Base-by-base conservation (phyloP, 2,888 invertebrate species). In the Platynereis dumerilii region DNA sequence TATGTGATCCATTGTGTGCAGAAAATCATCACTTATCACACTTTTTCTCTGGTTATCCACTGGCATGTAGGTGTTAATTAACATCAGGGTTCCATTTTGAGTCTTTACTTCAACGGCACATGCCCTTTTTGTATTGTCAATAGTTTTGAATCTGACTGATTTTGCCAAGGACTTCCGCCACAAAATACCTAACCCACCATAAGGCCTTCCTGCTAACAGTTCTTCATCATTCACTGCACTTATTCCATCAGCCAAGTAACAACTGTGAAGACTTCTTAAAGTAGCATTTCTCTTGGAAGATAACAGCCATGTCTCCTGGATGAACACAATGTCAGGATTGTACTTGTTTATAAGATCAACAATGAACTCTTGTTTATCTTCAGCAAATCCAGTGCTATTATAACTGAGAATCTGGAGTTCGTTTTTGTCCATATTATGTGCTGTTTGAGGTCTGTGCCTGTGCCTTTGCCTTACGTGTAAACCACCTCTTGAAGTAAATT, bases 281-380 rank as follows among this genome's bases (percentile, higher is more conserved):
- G 22, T n/a, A 10, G n/a, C 22, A 48, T n/a, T 48, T 22, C 48
- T 48, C 48, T 20, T 48, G 3, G 48, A 48, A 12, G n/a, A 7
- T 48, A 48, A 48, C 22, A 48, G 17, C 48, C 48, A 48, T 48
- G 48, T 48, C 48, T 48, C 48, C 17, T 48, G 48, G 7, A 48
- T 20, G 17, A 48, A 48, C 7, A 48, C 3, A 10, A 48, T 48
- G n/a, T 22, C 22, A 22, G 48, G 48, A 22, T 48, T n/a, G 22
- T 48, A n/a, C n/a, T 12, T 22, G 17, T n/a, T 22, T 5, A 48
- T 48, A 5, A 48, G 7, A n/a, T n/a, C 22, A 22, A 20, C 17
- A 7, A 48, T 48, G n/a, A 48, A 48, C 48, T 48, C 10, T 5
- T n/a, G n/a, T n/a, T 12, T 48, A n/a, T 48, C 48, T 20, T 5